Evolutionary conservation across 2,888 invertebrate genomes (phyloP).

Genomic region (Subacronicta megacephala): DNA sequence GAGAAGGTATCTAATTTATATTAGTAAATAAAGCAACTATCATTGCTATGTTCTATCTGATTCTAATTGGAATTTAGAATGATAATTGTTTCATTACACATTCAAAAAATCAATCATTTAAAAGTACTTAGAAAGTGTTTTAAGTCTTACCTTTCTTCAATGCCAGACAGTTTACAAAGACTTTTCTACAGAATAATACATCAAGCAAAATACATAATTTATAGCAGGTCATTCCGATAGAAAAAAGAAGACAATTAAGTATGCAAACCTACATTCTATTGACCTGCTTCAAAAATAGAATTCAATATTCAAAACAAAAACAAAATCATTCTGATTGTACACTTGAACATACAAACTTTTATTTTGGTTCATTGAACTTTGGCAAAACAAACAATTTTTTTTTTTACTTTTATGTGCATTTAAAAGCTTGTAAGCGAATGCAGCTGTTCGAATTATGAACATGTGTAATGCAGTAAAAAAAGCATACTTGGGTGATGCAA

Average conservation of each 20-base stretch:
- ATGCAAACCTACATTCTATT: not conserved
- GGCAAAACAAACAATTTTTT: constrained; percentile 21
- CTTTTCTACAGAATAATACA: too few relatives aligned
- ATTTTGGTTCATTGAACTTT: constrained; percentile 24
- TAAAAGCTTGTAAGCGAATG: not conserved
- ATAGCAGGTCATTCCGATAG: too few relatives aligned
- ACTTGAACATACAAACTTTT: constrained; percentile 3
- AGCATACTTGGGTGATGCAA: constrained; percentile 39
- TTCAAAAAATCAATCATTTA: too few relatives aligned
- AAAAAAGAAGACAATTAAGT: not conserved
- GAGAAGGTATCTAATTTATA: too few relatives aligned
- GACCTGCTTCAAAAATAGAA: not conserved
- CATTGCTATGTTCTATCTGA: too few relatives aligned
- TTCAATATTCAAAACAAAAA: constrained; percentile 5
- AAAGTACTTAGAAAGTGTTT: too few relatives aligned
- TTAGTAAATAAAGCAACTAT: too few relatives aligned
- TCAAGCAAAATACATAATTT: too few relatives aligned
- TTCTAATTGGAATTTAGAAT: too few relatives aligned
- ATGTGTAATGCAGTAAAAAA: not conserved
- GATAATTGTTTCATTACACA: too few relatives aligned
- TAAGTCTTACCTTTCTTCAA: too few relatives aligned
- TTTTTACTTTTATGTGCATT: not conserved
- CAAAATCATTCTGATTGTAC: not conserved
- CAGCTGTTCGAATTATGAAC: constrained; percentile 4
- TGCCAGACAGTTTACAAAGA: too few relatives aligned